Evolutionary conservation across 1,140 invertebrate species (phyloP).

Genomic region (Homalodisca vitripennis): DNA sequence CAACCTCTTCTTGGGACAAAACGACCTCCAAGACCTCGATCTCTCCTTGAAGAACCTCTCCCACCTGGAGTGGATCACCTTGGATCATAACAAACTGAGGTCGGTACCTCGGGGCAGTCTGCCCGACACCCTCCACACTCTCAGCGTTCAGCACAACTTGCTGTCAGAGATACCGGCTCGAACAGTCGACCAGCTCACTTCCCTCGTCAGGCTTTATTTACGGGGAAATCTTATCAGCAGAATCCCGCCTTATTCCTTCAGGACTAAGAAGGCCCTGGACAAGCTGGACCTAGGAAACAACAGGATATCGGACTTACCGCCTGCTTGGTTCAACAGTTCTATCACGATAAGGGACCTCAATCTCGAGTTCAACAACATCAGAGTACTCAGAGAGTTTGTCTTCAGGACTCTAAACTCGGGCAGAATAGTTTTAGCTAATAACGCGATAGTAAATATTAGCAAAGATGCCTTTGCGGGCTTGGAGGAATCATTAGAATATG

Average conservation of each 20-base stretch:
- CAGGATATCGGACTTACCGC: conserved; percentile 62
- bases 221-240: conserved; percentile 73
- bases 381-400: conserved; percentile 58
- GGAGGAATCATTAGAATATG: conserved; percentile 70
- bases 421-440: conserved; percentile 76
- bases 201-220: conserved; percentile 67
- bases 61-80: conserved; percentile 65
- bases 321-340: conserved; percentile 63
- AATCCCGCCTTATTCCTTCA: conserved; percentile 60
- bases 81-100: conserved; percentile 70
- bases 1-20: conserved; percentile 78
- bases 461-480: conserved; percentile 67
- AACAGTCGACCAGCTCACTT: background rate
- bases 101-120: conserved; percentile 58
- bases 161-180: conserved; percentile 62
- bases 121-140: conserved; percentile 64
- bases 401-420: conserved; percentile 68
- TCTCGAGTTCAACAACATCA: conserved; percentile 74
- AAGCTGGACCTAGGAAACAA: conserved; percentile 86
- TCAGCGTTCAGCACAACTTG: conserved; percentile 74
- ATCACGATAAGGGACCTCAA: conserved; percentile 75
- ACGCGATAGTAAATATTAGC: conserved; percentile 66
- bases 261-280: conserved; percentile 65
- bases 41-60: conserved; percentile 56
- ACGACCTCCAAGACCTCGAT: conserved; percentile 67